Percentiles rank a stretch among this genome's conserved stretches.
Conservation (phyloP, 2,888 invertebrate genomes). For the Nomada hirtipes region DNA sequence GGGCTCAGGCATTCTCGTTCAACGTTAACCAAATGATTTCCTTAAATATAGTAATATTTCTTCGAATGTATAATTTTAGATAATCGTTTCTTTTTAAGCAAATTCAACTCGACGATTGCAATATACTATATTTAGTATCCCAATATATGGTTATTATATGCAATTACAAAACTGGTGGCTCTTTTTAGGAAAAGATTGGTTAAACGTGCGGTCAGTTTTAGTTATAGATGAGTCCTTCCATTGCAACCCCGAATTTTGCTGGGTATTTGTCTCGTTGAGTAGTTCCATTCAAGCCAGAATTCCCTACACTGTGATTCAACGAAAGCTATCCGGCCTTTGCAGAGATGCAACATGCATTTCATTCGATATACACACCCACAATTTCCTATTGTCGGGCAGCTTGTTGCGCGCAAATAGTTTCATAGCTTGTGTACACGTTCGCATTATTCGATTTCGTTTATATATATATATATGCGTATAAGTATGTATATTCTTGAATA, state of each 20-base stretch:
- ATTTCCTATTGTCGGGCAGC: not conserved
- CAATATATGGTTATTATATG: too few species aligned
- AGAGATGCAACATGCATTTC: conserved; percentile 14
- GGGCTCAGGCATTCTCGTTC: too few species aligned
- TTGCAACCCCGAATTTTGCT: not conserved
- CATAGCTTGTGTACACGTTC: not conserved
- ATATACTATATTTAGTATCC: too few species aligned
- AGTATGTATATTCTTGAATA: too few species aligned
- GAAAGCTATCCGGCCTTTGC: conserved; percentile 7
- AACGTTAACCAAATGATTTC: too few species aligned
- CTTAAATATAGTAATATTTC: too few species aligned
- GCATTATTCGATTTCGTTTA: not conserved
- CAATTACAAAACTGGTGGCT: too few species aligned
- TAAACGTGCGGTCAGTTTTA: not conserved
- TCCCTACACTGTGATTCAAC: not conserved
- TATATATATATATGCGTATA: not conserved
- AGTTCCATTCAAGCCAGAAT: not conserved
- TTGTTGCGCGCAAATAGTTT: conserved; percentile 17
- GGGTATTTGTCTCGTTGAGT: conserved; percentile 16
- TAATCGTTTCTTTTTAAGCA: too few species aligned
- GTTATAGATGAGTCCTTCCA: not conserved
- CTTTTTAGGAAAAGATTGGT: too few species aligned
- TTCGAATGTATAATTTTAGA: too few species aligned
- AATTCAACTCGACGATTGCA: too few species aligned
- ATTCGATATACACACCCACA: conserved; percentile 12